phyloP scores from a whole-genome alignment of 2,113 vertebrate genomes.

The Ramphastos sulfuratus region DNA sequence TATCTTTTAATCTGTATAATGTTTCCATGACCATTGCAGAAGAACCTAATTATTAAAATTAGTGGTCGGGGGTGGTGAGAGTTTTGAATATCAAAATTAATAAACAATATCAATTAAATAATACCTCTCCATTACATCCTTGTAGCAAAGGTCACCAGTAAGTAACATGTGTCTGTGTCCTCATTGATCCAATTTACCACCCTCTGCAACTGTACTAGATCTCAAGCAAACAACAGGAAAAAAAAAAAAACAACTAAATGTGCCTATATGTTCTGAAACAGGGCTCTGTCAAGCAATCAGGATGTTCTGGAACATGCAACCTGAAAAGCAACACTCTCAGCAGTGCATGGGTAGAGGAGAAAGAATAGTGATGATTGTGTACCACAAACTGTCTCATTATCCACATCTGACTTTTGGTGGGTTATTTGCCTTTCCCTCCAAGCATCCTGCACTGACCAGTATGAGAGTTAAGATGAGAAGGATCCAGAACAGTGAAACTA shows the following conservation, averaged over 20 bases:
- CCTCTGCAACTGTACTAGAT: not conserved
- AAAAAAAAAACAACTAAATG: too few relatives aligned
- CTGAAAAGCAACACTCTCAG: not conserved
- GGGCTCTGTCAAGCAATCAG: not conserved
- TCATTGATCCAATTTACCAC: not conserved
- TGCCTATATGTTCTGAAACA: not conserved
- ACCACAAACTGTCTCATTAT: not conserved
- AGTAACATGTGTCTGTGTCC: fast-evolving
- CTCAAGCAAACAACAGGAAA: not conserved
- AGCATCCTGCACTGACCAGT: not conserved
- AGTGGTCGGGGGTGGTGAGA: too few relatives aligned
- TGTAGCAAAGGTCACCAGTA: not conserved
- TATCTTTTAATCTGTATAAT: too few relatives aligned
- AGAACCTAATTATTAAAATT: too few relatives aligned
- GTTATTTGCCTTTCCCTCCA: not conserved
- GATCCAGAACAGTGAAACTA: not conserved
- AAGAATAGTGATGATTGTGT: not conserved
- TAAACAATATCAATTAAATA: too few relatives aligned
- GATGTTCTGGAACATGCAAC: fast-evolving
- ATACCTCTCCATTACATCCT: not conserved
- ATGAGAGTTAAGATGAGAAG: not conserved
- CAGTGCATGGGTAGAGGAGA: not conserved
- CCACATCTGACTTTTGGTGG: not conserved
- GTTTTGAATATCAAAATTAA: too few relatives aligned
- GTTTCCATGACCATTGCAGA: too few relatives aligned